A percentile compares a stretch with the other conserved stretches of the same genome.
Evolutionary conservation across 23 tunicate genomes (phyloP).

Genomic region (Clavelina lepadiformis): DNA sequence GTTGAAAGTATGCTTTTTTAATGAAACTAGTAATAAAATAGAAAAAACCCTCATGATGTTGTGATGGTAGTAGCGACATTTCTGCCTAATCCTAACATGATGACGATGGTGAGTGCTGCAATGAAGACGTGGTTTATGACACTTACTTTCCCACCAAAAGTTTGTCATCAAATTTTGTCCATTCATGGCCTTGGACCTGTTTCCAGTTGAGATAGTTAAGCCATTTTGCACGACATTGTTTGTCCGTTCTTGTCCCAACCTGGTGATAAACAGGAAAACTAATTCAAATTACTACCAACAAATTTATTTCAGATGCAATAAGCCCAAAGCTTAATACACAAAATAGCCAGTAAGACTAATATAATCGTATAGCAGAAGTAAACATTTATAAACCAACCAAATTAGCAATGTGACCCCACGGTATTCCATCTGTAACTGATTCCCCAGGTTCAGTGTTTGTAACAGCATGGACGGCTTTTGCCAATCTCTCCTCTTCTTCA

Average conservation of each 20-base stretch:
- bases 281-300: too few relatives aligned
- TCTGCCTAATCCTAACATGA: too few relatives aligned
- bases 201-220: constrained; percentile 92
- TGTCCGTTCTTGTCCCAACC: constrained; percentile 74
- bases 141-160: constrained; percentile 47
- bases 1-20: too few relatives aligned
- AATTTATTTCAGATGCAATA: not conserved
- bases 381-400: constrained; percentile 16
- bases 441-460: constrained; percentile 41
- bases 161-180: constrained; percentile 76
- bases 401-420: constrained; percentile 61
- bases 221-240: constrained; percentile 95
- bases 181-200: constrained; percentile 42
- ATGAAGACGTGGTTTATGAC: too few relatives aligned
- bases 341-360: too few relatives aligned
- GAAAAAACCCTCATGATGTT: too few relatives aligned
- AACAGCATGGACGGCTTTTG: constrained; percentile 45
- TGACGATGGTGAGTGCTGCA: too few relatives aligned
- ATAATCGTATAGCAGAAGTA: too few relatives aligned
- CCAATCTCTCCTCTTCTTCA: constrained; percentile 55
- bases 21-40: too few relatives aligned
- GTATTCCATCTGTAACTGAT: constrained; percentile 48
- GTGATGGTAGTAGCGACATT: too few relatives aligned
- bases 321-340: not conserved
- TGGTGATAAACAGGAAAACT: constrained; percentile 1